Conservation (phyloP, 2,888 invertebrate species). For the Pseudococcus longispinus region DNA sequence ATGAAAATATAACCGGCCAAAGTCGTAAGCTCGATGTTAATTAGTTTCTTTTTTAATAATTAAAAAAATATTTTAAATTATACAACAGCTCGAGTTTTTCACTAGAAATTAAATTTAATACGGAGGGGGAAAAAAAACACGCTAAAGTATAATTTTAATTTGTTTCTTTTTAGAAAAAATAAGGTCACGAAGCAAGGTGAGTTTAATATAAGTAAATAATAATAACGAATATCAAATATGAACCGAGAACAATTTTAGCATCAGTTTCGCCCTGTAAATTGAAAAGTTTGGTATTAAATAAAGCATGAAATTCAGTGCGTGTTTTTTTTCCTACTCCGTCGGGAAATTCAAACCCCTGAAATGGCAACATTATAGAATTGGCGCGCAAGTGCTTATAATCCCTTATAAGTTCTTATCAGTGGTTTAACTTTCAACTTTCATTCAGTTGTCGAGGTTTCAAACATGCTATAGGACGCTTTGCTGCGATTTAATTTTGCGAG, state of each 20-base stretch:
- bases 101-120: not conserved
- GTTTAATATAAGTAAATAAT: not conserved
- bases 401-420: slow-evolving; percentile 48
- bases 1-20: not conserved
- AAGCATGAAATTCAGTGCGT: not conserved
- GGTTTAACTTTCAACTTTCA: slow-evolving; percentile 40
- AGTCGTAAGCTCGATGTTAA: not conserved
- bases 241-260: not conserved
- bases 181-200: not conserved
- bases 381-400: slow-evolving; percentile 45
- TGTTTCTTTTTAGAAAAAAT: not conserved
- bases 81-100: not conserved
- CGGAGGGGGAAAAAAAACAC: not conserved
- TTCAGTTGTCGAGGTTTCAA: slow-evolving; percentile 42
- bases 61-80: not conserved
- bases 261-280: not conserved
- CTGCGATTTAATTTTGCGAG: slow-evolving; percentile 16
- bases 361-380: slow-evolving; percentile 43
- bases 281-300: not conserved
- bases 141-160: not conserved
- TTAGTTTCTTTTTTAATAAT: slow-evolving; percentile 24
- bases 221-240: not conserved
- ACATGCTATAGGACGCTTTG: slow-evolving; percentile 42
- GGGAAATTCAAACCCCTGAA: slow-evolving; percentile 26
- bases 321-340: not conserved